A percentile compares a stretch with the other conserved stretches of the same genome.
Evolutionary conservation across 2,888 invertebrate genomes (phyloP).

Genomic region (Athalia circularis): DNA sequence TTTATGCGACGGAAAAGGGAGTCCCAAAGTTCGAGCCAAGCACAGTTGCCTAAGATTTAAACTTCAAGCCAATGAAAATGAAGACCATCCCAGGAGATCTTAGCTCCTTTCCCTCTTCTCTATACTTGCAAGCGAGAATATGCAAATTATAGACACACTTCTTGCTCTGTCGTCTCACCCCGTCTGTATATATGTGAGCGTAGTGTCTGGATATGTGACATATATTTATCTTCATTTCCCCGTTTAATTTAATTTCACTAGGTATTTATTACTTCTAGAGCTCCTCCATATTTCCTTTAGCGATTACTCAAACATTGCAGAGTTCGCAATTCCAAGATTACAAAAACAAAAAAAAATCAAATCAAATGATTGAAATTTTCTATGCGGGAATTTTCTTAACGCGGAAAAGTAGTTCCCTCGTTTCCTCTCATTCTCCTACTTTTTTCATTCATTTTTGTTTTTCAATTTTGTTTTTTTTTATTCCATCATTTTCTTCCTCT

Average conservation of each 20-base stretch:
- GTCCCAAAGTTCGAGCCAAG: slow-evolving; percentile 42
- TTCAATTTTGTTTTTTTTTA: slow-evolving; percentile 3
- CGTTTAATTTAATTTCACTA: no score
- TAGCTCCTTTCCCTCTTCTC: slow-evolving; percentile 7
- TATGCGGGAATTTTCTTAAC: no score
- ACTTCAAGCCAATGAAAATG: slow-evolving; percentile 39
- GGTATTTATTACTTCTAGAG: no score
- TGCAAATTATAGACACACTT: slow-evolving; percentile 40
- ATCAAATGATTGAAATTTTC: no score
- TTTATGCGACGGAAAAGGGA: slow-evolving; percentile 36
- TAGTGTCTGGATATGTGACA: no score
- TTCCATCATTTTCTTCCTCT: not conserved
- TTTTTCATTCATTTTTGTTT: not conserved
- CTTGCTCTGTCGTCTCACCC: no score
- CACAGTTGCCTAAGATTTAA: slow-evolving; percentile 46
- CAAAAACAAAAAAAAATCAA: no score
- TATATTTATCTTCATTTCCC: no score
- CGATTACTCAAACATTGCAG: no score
- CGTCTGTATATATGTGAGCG: no score
- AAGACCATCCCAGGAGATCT: slow-evolving; percentile 36
- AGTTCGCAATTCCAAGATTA: no score
- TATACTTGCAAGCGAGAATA: slow-evolving; percentile 18
- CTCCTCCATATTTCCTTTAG: no score
- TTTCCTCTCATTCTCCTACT: not conserved
- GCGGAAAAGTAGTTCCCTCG: not conserved